phyloP scores from a whole-genome alignment of 2,888 invertebrate species.

The Cheilosia impressa region DNA sequence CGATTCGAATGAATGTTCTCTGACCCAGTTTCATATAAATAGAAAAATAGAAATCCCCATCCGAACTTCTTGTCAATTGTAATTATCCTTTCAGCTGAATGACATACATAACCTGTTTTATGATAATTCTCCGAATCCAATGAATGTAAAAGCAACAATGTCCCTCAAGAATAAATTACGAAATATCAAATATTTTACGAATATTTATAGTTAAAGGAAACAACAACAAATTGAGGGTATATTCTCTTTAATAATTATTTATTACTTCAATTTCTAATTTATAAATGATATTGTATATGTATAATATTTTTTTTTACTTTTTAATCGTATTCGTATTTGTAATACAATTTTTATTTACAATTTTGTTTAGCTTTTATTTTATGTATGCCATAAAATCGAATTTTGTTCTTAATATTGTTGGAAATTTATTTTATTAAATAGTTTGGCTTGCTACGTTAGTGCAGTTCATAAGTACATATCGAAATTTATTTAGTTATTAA shows the following conservation, averaged over 20 bases:
- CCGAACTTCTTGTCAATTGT: too few relatives aligned
- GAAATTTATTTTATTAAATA: conserved; percentile 32
- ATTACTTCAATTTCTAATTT: conserved; percentile 69
- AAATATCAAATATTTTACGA: background rate
- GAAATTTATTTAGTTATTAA: conserved; percentile 9
- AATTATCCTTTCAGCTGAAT: too few relatives aligned
- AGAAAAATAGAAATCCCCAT: too few relatives aligned
- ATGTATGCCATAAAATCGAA: conserved; percentile 17
- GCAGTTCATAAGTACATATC: conserved; percentile 60
- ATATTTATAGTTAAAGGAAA: conserved; percentile 1
- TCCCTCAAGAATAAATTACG: background rate
- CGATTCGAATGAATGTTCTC: too few relatives aligned
- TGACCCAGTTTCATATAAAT: too few relatives aligned
- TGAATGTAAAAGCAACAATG: background rate
- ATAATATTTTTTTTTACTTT: conserved; percentile 65
- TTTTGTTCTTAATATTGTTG: conserved; percentile 11
- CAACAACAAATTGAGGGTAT: conserved; percentile 40
- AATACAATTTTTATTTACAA: conserved; percentile 33
- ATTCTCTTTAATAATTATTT: conserved; percentile 56
- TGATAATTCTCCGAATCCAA: too few relatives aligned
- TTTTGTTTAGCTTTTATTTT: conserved; percentile 2
- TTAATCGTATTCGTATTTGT: conserved; percentile 27
- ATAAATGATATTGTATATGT: conserved; percentile 74
- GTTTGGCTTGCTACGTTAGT: conserved; percentile 55
- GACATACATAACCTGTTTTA: too few relatives aligned